Conservation (phyloP, 2,113 vertebrate species). For the Puma concolor region DNA sequence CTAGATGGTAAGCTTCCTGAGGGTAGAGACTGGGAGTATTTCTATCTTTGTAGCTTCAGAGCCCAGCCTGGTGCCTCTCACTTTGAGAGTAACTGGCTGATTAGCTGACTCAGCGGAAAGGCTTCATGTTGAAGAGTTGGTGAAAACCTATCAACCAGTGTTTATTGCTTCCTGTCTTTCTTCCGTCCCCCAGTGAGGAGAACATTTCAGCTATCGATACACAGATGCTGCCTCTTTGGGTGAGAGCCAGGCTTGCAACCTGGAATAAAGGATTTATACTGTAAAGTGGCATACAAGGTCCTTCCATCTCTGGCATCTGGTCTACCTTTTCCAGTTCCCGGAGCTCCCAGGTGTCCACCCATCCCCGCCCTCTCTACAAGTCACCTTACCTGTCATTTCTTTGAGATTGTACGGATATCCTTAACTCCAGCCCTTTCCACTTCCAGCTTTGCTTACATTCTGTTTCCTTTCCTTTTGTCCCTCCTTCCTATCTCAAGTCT, state of each 20-base stretch:
- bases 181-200: neutral
- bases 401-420: neutral
- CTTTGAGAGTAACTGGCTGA: neutral
- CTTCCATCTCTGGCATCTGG: neutral
- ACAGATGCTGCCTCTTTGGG: accelerated
- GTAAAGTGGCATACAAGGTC: neutral
- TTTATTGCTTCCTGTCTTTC: neutral
- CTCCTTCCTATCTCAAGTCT: neutral
- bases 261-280: neutral
- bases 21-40: neutral
- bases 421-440: neutral
- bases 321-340: neutral
- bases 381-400: neutral
- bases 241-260: neutral
- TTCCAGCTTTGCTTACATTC: neutral
- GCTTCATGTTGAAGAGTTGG: neutral
- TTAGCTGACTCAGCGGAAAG: neutral
- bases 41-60: neutral
- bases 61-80: neutral
- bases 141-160: neutral
- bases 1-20: neutral
- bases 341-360: neutral
- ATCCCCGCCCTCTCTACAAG: neutral
- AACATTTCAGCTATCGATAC: neutral
- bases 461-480: neutral